Evolutionary conservation across 2,113 vertebrate genomes (phyloP), one percentile per base, ranked within the genome.

Genomic region (Chaetops frenatus): DNA sequence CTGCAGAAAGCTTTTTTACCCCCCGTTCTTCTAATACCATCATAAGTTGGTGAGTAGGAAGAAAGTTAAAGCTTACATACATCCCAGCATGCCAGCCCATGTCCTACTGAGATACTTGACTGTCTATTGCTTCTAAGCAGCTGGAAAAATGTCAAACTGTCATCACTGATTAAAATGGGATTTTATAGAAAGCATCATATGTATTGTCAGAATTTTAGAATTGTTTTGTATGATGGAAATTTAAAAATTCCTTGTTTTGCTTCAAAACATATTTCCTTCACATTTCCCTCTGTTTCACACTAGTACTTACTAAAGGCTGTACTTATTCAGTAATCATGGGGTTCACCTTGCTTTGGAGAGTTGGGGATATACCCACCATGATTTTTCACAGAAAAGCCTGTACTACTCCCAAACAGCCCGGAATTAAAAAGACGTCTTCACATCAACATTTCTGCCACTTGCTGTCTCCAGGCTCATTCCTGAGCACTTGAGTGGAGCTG

Each of bases 81-180:
- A 91, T 82, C 97, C 97, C 98, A 98, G 97, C 97, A 97, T 94
- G 97, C 96, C 96, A 97, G 40, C 77, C 97, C 80, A 70, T 92
- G 95, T 96, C 97, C 98, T 90, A 97, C 97, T 58, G 94, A 97
- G 97, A 96, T 81, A 88, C 91, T 97, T 96, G 95, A 97, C 97
- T 97, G 96, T 96, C 96, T 96, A 90, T 83, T 92, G 94, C 94
- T 95, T 97, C 97, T 82, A 95, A 97, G 95, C 97, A 97, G 98
- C 97, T 97, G 95, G 97, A 96, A 94, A 95, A 97, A 97, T 94
- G 93, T 98, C 98, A 98, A 97, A 96, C 97, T 98, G 98, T 98
- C 98, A 97, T 95, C 96, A 84, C 94, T 97, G 98, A 98, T 98
- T 98, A 98, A 98, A 97, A 97, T 83, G 84, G 97, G 97, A 96